Evolutionary conservation across 2,888 invertebrate genomes (phyloP), one percentile per base, ranked within the genome.

Genomic region (Rhabditophanes sp.): DNA sequence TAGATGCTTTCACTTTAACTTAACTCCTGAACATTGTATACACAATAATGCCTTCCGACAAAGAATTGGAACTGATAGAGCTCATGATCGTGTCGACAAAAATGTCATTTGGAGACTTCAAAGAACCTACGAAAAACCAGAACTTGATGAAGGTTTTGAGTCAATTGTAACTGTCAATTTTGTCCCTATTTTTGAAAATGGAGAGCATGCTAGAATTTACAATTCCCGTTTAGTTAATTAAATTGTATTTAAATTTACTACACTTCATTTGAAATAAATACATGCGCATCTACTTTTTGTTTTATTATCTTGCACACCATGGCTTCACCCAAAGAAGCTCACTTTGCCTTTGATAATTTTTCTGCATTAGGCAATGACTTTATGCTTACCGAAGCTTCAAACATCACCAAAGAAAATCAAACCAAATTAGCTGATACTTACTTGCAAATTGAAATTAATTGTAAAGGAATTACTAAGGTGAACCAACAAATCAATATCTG

Each of bases 81-180:
- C 25, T 16, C 51, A 53, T 25, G 25, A 37, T 12, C 15, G 17
- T 34, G 77, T 93, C 35, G 78, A 74, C 49, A 82, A 82, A 41
- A 78, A 84, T 63, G 75, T 85, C n/a, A 77, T 83, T 51, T 76
- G 84, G 66, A 74, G 75, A 42, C n/a, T n/a, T n/a, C n/a, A n/a
- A n/a, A n/a, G n/a, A n/a, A n/a, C n/a, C n/a, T n/a, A n/a, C n/a
- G n/a, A n/a, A 44, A 74, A 76, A 38, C 93, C 93, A 2, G 72
- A 70, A 1, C 37, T 72, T 22, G 71, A 69, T 1, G 93, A 96
- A 72, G 90, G 90, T 2, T 88, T 84, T 65, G 65, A 68, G 29
- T 79, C 82, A 65, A 76, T 90, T 25, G 73, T 83, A 0, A 73
- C 75, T 53, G 76, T 87, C 1, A 80, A 82, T 62, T 82, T 85